Conservation (phyloP, 2,797 vertebrate genomes). For the Enteromius viviparus region DNA sequence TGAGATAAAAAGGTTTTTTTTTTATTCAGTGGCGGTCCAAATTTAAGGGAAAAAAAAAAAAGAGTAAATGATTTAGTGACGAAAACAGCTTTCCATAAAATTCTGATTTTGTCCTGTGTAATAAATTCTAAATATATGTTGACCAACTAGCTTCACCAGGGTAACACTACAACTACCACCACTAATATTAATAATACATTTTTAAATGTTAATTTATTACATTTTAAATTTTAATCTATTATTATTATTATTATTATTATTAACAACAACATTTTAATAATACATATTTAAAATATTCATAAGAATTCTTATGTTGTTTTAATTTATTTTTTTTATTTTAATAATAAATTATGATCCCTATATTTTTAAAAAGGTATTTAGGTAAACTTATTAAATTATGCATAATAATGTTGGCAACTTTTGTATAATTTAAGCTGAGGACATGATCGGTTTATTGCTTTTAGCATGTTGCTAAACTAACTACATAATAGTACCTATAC, state of each 20-base stretch:
- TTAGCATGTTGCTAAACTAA: background rate
- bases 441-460: background rate
- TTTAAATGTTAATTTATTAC: background rate
- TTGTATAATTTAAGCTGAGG: background rate
- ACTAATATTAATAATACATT: background rate
- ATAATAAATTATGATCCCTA: background rate
- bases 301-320: too few relatives aligned
- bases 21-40: too few relatives aligned
- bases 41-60: too few relatives aligned
- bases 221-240: too few relatives aligned
- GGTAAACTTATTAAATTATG: background rate
- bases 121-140: background rate
- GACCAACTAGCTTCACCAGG: background rate
- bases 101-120: background rate
- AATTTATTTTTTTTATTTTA: background rate
- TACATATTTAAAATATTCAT: background rate
- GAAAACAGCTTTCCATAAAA: background rate
- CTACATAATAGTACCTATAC: too few relatives aligned
- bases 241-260: background rate
- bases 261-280: background rate
- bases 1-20: too few relatives aligned
- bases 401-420: background rate
- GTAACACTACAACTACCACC: background rate
- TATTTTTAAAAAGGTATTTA: background rate
- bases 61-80: too few relatives aligned